phyloP scores from a whole-genome alignment of 2,113 vertebrate genomes.

The Boleophthalmus pectinirostris region DNA sequence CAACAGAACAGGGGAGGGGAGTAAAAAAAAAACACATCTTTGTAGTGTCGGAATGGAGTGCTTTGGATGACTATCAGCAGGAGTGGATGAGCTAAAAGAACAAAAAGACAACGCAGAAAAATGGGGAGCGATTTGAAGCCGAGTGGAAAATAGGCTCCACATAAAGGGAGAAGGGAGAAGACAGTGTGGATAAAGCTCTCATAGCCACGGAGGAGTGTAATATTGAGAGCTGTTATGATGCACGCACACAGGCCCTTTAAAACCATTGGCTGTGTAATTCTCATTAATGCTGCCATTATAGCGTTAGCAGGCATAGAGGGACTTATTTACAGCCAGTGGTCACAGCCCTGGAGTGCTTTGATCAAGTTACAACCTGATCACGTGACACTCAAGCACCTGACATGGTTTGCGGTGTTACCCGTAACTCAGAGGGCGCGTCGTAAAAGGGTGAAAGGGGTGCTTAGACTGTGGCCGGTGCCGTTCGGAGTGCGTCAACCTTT shows the following conservation, averaged over 20 bases:
- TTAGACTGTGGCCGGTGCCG: conserved; percentile 20
- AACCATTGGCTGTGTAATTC: conserved; percentile 73
- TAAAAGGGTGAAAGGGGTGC: conserved; percentile 42
- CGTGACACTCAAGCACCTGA: conserved; percentile 32
- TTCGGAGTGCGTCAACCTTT: conserved; percentile 26
- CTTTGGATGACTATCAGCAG: conserved; percentile 25
- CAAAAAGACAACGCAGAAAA: conserved; percentile 1
- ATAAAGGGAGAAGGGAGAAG: conserved; percentile 13
- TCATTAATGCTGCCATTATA: conserved; percentile 72
- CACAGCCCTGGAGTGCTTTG: conserved; percentile 64
- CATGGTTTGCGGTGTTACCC: neutral
- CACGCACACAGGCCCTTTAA: conserved; percentile 61
- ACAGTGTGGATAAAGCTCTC: conserved; percentile 25
- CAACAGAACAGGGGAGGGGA: conserved; percentile 2
- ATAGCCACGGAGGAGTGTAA: conserved; percentile 20
- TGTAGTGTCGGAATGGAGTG: conserved; percentile 41
- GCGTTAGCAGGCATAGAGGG: conserved; percentile 39
- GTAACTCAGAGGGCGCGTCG: conserved; percentile 20
- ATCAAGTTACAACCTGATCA: conserved; percentile 51
- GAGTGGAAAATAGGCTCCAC: conserved; percentile 19
- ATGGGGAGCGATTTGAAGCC: conserved; percentile 10
- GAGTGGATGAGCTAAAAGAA: conserved; percentile 13
- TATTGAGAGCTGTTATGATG: conserved; percentile 65
- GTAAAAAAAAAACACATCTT: conserved; percentile 38
- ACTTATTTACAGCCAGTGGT: conserved; percentile 70